A percentile compares a stretch with the other conserved stretches of the same genome.
Conservation (phyloP, 2,113 vertebrate species). For the Podarcis muralis region DNA sequence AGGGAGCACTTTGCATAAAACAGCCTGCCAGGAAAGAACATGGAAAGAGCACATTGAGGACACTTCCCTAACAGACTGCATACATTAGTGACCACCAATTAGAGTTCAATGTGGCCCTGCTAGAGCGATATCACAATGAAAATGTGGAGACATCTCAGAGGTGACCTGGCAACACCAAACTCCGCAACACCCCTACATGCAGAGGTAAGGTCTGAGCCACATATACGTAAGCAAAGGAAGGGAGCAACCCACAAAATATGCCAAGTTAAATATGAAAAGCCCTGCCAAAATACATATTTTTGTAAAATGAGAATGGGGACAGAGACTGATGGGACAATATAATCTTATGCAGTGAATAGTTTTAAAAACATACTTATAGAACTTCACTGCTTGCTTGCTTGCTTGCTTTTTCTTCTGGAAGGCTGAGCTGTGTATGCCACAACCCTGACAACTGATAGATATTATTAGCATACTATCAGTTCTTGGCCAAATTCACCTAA, state of each 20-base stretch:
- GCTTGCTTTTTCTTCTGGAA: not conserved
- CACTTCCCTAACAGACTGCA: too few relatives aligned
- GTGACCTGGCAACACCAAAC: too few relatives aligned
- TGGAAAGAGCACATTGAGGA: not conserved
- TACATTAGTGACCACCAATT: not conserved
- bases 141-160: too few relatives aligned
- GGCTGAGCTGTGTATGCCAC: not conserved
- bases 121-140: too few relatives aligned
- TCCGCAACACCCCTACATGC: too few relatives aligned
- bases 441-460: not conserved
- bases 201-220: too few relatives aligned
- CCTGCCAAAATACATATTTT: not conserved
- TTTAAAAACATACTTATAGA: not conserved
- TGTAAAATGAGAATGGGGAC: not conserved
- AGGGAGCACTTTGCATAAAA: not conserved
- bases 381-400: not conserved
- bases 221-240: too few relatives aligned
- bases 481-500: not conserved
- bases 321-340: not conserved
- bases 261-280: not conserved
- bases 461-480: not conserved
- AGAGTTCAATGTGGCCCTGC: too few relatives aligned
- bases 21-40: not conserved
- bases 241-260: not conserved
- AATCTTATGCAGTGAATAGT: not conserved